Base-by-base conservation (phyloP, 2,113 vertebrate species). In the Percopsis transmontana region DNA sequence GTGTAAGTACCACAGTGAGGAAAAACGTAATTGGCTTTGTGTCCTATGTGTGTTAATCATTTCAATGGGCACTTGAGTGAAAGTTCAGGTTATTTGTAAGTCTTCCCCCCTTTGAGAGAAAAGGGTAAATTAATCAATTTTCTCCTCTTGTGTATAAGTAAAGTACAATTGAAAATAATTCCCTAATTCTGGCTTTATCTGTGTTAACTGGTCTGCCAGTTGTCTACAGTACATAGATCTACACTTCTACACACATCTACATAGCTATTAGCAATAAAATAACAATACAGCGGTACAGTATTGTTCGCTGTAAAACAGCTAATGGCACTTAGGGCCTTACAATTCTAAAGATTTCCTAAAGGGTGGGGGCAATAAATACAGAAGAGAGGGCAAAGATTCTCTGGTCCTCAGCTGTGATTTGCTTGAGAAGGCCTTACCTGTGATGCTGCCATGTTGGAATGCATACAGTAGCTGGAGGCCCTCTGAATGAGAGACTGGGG, bases 1-100 rank as follows among this genome's bases (percentile, higher is more conserved):
- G 91, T 95, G 94, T 95, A 80, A 94, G 94, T 94, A 72, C 18
- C 38, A 33, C 2, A 15, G 9, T 27, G 10, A 55, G 19, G 2
- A 55, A 2, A 55, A 0, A 55, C 1, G 38, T 48, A 13, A 8
- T 61, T 16, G 1, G 19, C 55, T 33, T 18, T 15, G 8, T 20
- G 11, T 15, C 18, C 15, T 13, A 27, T 23, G 16, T 48, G 45
- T 48, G 16, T 48, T 48, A n/a, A n/a, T n/a, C 7, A 48, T 51
- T 16, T 12, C 15, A 53, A 20, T 53, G 18, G 51, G 18, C 33
- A 39, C 18, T 51, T 51, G 50, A n/a, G 5, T 41, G 9, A 18
- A 18, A 19, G 51, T 9, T 18, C 18, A 1, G 20, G 7, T 53
- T 11, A 20, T 11, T 38, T 27, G 52, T 50, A 1, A 41, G 70